Percentiles rank a stretch among this genome's conserved stretches.
Conservation (phyloP, 2,888 invertebrate genomes). For the Nyleta sp. region DNA sequence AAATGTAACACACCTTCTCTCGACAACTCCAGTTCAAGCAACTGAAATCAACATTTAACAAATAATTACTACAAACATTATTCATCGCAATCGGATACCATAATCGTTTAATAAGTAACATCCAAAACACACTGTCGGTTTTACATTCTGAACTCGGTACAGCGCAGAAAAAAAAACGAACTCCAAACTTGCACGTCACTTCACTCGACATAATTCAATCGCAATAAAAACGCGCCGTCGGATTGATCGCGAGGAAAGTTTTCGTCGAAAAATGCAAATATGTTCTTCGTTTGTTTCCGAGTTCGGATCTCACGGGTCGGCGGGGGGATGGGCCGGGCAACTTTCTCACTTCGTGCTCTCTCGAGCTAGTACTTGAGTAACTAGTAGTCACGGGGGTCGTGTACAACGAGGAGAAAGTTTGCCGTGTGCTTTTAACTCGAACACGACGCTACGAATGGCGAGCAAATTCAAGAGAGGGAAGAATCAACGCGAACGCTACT, state of each 20-base stretch:
- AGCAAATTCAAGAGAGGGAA: conserved; percentile 65
- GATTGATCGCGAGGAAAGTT: conserved; percentile 48
- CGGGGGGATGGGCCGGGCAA: conserved; percentile 43
- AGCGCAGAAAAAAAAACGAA: too few relatives aligned
- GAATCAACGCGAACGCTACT: conserved; percentile 61
- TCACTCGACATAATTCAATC: conserved; percentile 27
- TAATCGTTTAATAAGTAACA: too few relatives aligned
- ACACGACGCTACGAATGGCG: conserved; percentile 60
- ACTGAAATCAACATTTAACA: too few relatives aligned
- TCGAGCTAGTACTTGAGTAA: conserved; percentile 58
- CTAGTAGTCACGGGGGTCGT: conserved; percentile 65
- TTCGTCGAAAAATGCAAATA: conserved; percentile 53
- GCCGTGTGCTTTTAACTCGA: conserved; percentile 64
- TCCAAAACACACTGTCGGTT: too few relatives aligned
- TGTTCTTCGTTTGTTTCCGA: conserved; percentile 56
- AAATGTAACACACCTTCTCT: too few relatives aligned
- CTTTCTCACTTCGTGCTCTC: conserved; percentile 64
- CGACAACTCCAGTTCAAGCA: too few relatives aligned
- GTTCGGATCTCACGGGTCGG: conserved; percentile 44
- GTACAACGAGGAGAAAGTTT: conserved; percentile 65
- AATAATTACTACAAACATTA: too few relatives aligned
- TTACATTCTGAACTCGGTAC: too few relatives aligned
- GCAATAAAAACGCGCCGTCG: conserved; percentile 1
- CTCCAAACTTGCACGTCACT: conserved; percentile 13
- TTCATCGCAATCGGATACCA: too few relatives aligned